phyloP scores from a whole-genome alignment of 2,797 vertebrate species.

The Pelochelys cantorii region DNA sequence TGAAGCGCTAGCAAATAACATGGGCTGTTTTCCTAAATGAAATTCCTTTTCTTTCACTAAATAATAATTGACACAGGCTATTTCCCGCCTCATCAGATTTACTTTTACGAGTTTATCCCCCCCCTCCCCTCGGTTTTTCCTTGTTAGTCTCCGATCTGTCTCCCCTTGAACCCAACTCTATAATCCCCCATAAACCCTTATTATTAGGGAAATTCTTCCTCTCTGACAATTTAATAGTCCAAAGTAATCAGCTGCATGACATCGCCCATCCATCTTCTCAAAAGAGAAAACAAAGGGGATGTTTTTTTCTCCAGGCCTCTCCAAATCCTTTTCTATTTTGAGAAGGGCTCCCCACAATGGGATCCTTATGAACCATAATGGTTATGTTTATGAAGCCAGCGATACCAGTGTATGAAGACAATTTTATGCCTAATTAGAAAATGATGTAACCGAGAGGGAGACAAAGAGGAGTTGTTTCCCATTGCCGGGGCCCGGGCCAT shows the following conservation, averaged over 20 bases:
- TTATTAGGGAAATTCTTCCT: constrained; percentile 91
- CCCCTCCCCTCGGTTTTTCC: constrained; percentile 65
- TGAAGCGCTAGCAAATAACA: not conserved
- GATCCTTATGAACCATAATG: constrained; percentile 92
- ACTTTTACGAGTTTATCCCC: not conserved
- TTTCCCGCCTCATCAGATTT: constrained; percentile 68
- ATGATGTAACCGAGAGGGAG: constrained; percentile 81
- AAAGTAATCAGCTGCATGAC: constrained; percentile 95
- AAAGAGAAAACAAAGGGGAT: constrained; percentile 89
- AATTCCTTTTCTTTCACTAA: not conserved
- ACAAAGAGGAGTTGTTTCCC: constrained; percentile 77
- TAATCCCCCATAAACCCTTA: constrained; percentile 86
- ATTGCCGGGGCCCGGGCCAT: constrained; percentile 54
- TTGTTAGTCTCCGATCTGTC: constrained; percentile 77
- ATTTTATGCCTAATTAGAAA: constrained; percentile 88
- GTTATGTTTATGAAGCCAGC: constrained; percentile 94
- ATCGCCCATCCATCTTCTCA: constrained; percentile 92
- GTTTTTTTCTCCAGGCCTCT: constrained; percentile 85
- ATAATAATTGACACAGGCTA: not conserved
- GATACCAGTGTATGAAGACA: constrained; percentile 90
- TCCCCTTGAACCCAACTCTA: constrained; percentile 85
- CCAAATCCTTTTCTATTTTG: constrained; percentile 91
- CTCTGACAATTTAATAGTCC: constrained; percentile 97
- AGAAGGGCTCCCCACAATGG: constrained; percentile 89
- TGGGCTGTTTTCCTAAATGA: not conserved